A percentile compares a stretch with the other conserved stretches of the same genome.
Evolutionary conservation across 2,888 invertebrate species (phyloP).

Genomic region (Heliconius hortense): DNA sequence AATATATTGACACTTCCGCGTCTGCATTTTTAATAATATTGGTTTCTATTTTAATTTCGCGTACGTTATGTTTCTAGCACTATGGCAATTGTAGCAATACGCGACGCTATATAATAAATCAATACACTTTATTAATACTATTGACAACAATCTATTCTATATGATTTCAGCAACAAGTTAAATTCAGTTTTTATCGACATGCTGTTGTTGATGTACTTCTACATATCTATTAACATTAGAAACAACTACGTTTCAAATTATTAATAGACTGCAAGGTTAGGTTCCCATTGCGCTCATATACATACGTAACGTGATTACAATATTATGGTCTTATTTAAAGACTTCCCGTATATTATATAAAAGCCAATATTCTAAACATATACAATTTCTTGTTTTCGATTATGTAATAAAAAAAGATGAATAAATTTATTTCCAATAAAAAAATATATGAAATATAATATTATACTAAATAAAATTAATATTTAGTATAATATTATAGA

Average conservation of each 20-base stretch:
- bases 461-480: background rate
- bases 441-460: background rate
- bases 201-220: conserved; percentile 55
- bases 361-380: background rate
- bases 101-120: conserved; percentile 7
- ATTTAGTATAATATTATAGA: no score
- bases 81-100: background rate
- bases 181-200: conserved; percentile 52
- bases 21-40: background rate
- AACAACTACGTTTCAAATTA: conserved; percentile 71
- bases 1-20: background rate
- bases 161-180: conserved; percentile 28
- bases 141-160: conserved; percentile 11
- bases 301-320: conserved; percentile 45
- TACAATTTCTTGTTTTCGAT: background rate
- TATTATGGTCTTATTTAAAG: conserved; percentile 46
- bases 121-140: conserved; percentile 15
- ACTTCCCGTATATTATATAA: conserved; percentile 10
- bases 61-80: background rate
- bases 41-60: background rate
- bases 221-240: conserved; percentile 57
- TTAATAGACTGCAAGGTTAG: conserved; percentile 77
- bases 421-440: background rate
- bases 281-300: conserved; percentile 63
- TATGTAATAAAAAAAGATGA: background rate